Evolutionary conservation across 2,888 invertebrate species (phyloP), one percentile per base, ranked within the genome.

Genomic region (Nomada hirtipes): DNA sequence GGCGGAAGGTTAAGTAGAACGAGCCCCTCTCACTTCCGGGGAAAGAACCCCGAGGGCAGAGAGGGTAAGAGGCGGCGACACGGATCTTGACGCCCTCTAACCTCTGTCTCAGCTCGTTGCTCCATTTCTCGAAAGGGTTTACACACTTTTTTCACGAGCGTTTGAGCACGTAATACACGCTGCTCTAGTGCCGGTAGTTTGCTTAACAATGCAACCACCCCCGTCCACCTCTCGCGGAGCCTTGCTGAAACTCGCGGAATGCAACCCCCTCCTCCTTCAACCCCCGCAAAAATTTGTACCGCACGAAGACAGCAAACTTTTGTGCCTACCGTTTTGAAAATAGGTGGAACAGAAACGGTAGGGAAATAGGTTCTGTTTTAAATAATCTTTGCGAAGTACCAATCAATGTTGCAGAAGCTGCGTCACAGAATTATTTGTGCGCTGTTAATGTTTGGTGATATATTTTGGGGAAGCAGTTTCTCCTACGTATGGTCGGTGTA

Each of bases 171-270:
- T 91, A 88, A 90, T 88, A 89, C 91, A 89, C 87, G 81, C 72
- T 84, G 87, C 90, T 90, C 87, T 86, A 92, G 89, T 83, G 85
- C 85, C 86, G 83, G 89, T 90, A 91, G 91, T 91, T 92, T 92
- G 90, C 89, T 88, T 91, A 90, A 92, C 92, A 90, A 91, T 89
- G 90, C 82, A 67, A 85, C 79, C 82, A 23, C 57, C 60, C 68
- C 67, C 67, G 9, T 9, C 2, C 52, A 63, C 55, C 70, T 44
- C 69, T 23, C 64, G 50, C 36, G 23, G 44, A 26, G 50, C 63
- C 69, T 42, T 68, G 77, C 50, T 42, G 44, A 36, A 59, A 53
- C 76, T 55, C 67, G 67, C 75, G 70, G 61, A 75, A 79, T 70
- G 64, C 44, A 44, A 63, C 47, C 65, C 13, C 10, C 64, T 60